Base-by-base conservation (phyloP, 2,797 vertebrate genomes). In the Nannoperca australis region DNA sequence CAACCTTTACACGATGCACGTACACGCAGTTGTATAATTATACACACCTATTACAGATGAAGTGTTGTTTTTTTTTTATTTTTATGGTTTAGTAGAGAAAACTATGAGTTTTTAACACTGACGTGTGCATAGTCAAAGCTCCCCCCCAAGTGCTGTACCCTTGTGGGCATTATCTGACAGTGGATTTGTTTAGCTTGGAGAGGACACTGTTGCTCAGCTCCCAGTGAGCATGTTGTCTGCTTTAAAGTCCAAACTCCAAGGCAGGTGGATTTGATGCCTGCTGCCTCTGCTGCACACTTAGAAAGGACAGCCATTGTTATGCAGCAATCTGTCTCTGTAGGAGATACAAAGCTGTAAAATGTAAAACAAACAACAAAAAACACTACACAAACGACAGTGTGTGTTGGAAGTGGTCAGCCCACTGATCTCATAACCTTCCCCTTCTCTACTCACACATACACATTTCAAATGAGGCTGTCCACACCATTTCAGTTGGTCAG, bases 181-280 rank as follows among this genome's bases (percentile, higher is more conserved):
- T 71, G 17, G 56, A 82, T 79, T 86, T 92, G 86, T 90, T 92
- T 86, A 78, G 74, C 75, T 83, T 85, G 76, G 73, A 85, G 65
- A 72, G 76, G 75, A 83, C 47, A 5, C 71, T 81, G 66, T 73
- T 80, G 83, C 82, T 73, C 69, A 22, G 83, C 82, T 88, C 71
- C 61, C 69, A 42, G 67, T 42, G 34, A 74, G 81, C 84, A 69
- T 69, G 79, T 53, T 54, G 62, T 74, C 62, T 68, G 58, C 69
- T 84, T 85, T 84, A 70, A 70, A 89, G 94, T 94, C 88, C 93
- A 94, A 95, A 94, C 86, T 95, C 92, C 92, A 93, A 92, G 87
- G 92, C 84, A 76, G 85, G 79, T 66, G 71, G 70, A 70, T 89
- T 47, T 59, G 45, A 73, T 76, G 81, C 44, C 79, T 64, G 45